Evolutionary conservation across 2,797 vertebrate genomes (phyloP).

Genomic region (Scleropages formosus): DNA sequence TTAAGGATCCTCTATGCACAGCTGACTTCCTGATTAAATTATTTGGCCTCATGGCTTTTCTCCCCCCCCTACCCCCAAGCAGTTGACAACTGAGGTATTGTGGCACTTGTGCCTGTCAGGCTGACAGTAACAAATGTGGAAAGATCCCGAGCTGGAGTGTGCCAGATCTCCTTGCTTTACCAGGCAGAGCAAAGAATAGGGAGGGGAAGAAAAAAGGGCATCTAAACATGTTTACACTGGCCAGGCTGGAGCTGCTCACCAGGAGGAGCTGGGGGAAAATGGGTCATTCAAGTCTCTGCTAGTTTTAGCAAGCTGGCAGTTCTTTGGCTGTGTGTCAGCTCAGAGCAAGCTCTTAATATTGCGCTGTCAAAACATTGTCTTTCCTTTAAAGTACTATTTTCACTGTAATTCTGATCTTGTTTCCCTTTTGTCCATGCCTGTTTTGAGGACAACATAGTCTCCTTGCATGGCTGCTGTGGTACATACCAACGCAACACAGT

Average conservation of each 20-base stretch:
- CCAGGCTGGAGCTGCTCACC: neutral
- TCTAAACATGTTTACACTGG: conserved; percentile 5
- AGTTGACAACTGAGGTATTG: neutral
- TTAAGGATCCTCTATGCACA: no score
- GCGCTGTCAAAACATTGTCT: conserved; percentile 37
- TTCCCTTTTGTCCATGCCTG: conserved; percentile 3
- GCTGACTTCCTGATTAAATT: no score
- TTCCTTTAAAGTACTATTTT: neutral
- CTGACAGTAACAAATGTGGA: neutral
- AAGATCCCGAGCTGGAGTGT: neutral
- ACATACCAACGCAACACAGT: neutral
- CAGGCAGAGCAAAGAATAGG: neutral
- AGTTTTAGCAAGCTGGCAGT: conserved; percentile 22
- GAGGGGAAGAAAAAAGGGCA: neutral
- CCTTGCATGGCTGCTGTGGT: no score
- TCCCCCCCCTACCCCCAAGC: neutral
- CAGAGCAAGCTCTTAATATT: conserved; percentile 33
- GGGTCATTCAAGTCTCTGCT: conserved; percentile 36
- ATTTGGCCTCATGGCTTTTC: no score
- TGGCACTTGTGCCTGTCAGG: neutral
- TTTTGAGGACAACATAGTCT: neutral
- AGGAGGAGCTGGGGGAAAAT: conserved; percentile 31
- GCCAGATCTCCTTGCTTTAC: neutral
- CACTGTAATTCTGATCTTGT: neutral
- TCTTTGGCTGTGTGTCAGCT: conserved; percentile 24